Conservation (phyloP, 1,140 invertebrate genomes). For the Aphelinus certus region DNA sequence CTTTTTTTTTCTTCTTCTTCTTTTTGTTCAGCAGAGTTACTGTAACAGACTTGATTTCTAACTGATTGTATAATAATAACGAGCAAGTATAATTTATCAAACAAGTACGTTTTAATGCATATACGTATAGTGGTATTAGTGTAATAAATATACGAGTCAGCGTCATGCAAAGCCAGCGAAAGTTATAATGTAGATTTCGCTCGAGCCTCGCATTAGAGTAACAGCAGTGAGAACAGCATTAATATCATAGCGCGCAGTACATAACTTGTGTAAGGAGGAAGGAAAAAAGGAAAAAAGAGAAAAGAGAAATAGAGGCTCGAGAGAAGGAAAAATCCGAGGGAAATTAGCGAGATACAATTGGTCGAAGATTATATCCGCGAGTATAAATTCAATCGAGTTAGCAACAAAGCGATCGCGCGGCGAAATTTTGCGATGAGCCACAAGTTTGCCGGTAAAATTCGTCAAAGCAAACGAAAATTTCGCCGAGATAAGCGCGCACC, state of each 20-base stretch:
- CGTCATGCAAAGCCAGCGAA: slow-evolving; percentile 19
- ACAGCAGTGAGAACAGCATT: slow-evolving; percentile 1
- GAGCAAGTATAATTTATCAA: slow-evolving; percentile 24
- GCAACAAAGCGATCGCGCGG: too few relatives aligned
- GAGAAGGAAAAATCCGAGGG: neutral
- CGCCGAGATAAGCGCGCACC: too few relatives aligned
- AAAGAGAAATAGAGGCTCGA: neutral
- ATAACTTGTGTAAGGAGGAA: neutral
- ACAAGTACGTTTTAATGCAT: neutral
- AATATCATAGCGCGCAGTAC: neutral
- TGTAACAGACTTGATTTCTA: too few relatives aligned
- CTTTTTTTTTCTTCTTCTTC: too few relatives aligned
- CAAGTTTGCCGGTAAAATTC: too few relatives aligned
- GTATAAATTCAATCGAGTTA: too few relatives aligned
- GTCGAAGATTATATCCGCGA: too few relatives aligned
- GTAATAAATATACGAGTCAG: slow-evolving; percentile 27
- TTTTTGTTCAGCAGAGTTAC: too few relatives aligned
- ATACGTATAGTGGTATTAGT: slow-evolving; percentile 22
- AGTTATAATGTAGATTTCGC: slow-evolving; percentile 26
- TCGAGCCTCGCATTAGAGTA: slow-evolving; percentile 18
- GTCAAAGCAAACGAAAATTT: too few relatives aligned
- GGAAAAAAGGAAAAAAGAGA: too few relatives aligned
- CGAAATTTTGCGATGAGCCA: too few relatives aligned
- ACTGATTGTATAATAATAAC: slow-evolving; percentile 22
- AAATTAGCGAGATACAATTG: too few relatives aligned